A percentile compares a stretch with the other conserved stretches of the same genome.
Conservation (phyloP, 2,888 invertebrate species). For the Sinhomidia bicolor region DNA sequence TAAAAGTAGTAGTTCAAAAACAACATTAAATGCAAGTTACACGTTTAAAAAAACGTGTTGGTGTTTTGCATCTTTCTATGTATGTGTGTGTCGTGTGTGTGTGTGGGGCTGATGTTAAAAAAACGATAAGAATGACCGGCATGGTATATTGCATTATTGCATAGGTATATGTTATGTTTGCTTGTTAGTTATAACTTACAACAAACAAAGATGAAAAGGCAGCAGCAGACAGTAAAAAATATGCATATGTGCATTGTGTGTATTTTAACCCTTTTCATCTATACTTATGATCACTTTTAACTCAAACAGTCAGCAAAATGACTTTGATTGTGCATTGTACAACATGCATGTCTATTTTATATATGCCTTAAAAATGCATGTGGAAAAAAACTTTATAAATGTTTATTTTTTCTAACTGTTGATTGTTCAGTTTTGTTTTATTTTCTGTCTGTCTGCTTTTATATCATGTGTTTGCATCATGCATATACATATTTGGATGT, state of each 20-base stretch:
- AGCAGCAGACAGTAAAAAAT: not conserved
- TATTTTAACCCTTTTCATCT: not conserved
- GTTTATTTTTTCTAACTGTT: not conserved
- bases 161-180: no score
- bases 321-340: no score
- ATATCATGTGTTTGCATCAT: not conserved
- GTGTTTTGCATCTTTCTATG: no score
- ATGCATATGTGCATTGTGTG: not conserved
- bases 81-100: not conserved
- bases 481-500: not conserved
- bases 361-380: not conserved
- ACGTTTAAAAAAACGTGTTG: no score
- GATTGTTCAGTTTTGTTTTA: not conserved
- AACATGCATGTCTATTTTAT: no score
- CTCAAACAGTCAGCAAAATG: no score
- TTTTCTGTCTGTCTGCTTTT: not conserved
- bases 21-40: slow-evolving; percentile 26
- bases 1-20: slow-evolving; percentile 7
- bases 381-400: no score
- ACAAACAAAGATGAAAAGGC: not conserved
- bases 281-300: no score
- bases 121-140: not conserved
- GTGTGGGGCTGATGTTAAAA: not conserved
- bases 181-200: no score
- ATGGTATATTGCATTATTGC: not conserved